Conservation (phyloP, 2,797 vertebrate species). For the Distichodus sexfasciatus region DNA sequence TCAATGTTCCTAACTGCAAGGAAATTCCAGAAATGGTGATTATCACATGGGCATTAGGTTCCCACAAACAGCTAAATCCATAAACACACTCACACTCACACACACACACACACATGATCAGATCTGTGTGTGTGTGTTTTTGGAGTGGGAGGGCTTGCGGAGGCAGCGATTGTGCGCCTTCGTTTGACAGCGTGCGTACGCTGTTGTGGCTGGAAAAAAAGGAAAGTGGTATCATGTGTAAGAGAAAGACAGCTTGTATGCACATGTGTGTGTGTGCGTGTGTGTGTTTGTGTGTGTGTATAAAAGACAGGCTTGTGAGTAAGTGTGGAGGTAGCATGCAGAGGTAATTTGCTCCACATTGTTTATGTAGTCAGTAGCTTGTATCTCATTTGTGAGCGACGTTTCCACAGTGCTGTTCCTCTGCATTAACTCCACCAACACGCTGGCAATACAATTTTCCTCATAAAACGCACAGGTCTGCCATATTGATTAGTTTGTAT, state of each 20-base stretch:
- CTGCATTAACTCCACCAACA: slow-evolving; percentile 22
- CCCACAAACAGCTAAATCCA: slow-evolving; percentile 5
- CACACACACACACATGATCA: slow-evolving; percentile 20
- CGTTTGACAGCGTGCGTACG: slow-evolving; percentile 5
- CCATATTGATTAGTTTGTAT: slow-evolving; percentile 47
- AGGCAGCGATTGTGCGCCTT: slow-evolving; percentile 18
- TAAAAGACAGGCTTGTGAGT: slow-evolving; percentile 4
- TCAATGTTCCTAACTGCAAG: no score
- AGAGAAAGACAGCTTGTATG: slow-evolving; percentile 12
- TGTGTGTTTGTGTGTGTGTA: not conserved
- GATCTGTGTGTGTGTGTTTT: slow-evolving; percentile 22
- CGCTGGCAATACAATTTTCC: slow-evolving; percentile 30
- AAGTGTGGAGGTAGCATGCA: not conserved
- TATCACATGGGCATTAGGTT: no score
- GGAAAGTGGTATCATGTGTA: slow-evolving; percentile 9
- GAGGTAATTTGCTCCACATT: not conserved
- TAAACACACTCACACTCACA: slow-evolving; percentile 22
- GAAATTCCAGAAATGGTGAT: no score
- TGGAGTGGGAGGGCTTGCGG: not conserved
- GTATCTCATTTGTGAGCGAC: slow-evolving; percentile 21
- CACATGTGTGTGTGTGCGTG: slow-evolving; percentile 6
- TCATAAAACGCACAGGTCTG: slow-evolving; percentile 40
- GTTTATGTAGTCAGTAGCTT: not conserved
- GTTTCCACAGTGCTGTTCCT: not conserved
- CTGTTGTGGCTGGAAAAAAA: slow-evolving; percentile 23